Percentiles rank a stretch among this genome's conserved stretches.
phyloP scores from a whole-genome alignment of 1,140 invertebrate genomes.

The Probaryconus sp. region DNA sequence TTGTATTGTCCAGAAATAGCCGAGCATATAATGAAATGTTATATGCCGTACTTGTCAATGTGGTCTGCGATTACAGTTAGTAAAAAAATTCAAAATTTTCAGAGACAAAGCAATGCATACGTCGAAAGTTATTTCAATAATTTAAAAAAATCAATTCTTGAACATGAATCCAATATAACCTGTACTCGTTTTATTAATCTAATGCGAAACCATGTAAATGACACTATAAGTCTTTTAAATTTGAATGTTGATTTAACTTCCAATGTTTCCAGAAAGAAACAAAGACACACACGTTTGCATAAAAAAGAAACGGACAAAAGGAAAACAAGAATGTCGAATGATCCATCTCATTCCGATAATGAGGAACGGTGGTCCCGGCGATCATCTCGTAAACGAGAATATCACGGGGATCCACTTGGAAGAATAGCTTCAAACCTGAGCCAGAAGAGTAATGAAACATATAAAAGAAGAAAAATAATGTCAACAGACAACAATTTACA shows the following conservation, averaged over 20 bases:
- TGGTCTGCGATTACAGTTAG: conserved; percentile 24
- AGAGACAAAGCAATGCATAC: conserved; percentile 22
- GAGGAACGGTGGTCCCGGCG: conserved; percentile 14
- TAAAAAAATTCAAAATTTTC: conserved; percentile 8
- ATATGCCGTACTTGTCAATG: conserved; percentile 26
- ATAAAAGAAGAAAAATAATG: too few relatives aligned
- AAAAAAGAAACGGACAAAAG: neutral
- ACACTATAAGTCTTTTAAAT: neutral
- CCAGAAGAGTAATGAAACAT: too few relatives aligned
- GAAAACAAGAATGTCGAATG: neutral
- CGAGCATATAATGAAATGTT: conserved; percentile 20
- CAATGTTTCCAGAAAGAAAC: conserved; percentile 11
- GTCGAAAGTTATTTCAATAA: conserved; percentile 33
- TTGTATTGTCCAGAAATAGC: conserved; percentile 4
- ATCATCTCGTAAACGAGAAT: neutral
- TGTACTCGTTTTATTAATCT: conserved; percentile 1
- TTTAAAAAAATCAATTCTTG: conserved; percentile 14
- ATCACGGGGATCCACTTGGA: neutral
- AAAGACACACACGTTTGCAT: neutral
- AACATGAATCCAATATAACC: neutral
- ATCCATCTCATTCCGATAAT: conserved; percentile 6
- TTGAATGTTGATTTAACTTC: conserved; percentile 9
- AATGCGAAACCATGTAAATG: neutral
- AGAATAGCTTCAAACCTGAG: conserved; percentile 5
- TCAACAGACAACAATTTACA: too few relatives aligned